Base-by-base conservation (phyloP, 2,113 vertebrate genomes). In the Sceloporus tristichus region DNA sequence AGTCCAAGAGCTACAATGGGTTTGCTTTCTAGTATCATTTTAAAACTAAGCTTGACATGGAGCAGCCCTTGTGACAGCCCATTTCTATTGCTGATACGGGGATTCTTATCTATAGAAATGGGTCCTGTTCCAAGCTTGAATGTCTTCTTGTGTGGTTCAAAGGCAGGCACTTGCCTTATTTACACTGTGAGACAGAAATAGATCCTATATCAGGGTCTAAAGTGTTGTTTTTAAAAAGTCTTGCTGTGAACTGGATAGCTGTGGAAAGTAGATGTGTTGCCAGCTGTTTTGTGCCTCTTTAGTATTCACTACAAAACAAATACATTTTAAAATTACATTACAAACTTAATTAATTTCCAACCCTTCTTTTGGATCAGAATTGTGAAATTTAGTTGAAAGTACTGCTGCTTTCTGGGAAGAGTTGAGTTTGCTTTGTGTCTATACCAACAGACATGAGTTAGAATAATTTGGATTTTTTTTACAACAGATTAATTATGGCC, bases 1-100 rank as follows among this genome's bases (percentile, higher is more conserved):
- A 23, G 25, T 54, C 74, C 91, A 90, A 82, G 91, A 90, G 65
- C 86, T 87, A 81, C 48, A 29, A 23, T 76, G 86, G 71, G 65
- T 0, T 38, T 75, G 29, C 59, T 77, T 59, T 82, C 59, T 56
- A 82, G 42, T 71, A 76, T 85, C 71, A 53, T 85, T 88, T 84
- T 71, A 80, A 85, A 89, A 75, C 78, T 66, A 85, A 75, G 40
- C 79, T 89, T 89, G 78, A 76, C 62, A 77, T 68, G 48, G 48
- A 77, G 48, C 65, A 85, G 84, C 66, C 59, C n/a, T 54, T 85
- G n/a, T 85, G 83, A 73, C 62, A 85, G 65, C 54, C 56, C 83
- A 23, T 54, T 81, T 81, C 38, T 85, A 29, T 56, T 66, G 56
- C 73, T 89, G 70, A 81, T 75, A 89, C 2, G 29, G 9, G 23